These are phyloP conservation scores for Xerus rutilus DNA, from an alignment of 2,797 vertebrate species.

Conservation along the genomic window DNA sequence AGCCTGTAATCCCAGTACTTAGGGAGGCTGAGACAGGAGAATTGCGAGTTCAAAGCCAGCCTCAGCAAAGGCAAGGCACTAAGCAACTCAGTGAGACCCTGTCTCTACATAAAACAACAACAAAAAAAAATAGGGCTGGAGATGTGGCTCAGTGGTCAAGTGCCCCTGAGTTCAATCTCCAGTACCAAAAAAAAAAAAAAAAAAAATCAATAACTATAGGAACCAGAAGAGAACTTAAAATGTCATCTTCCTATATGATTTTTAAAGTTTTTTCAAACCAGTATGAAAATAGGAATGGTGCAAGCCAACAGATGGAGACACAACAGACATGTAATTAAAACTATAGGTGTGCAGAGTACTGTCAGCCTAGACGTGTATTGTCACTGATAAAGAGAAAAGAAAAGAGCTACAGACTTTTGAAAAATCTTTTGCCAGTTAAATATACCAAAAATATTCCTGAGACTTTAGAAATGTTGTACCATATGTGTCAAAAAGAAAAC, in stretches of 20 bases:
- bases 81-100: too few species aligned
- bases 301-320: not conserved
- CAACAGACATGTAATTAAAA: conserved; percentile 52
- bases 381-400: conserved; percentile 1
- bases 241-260: not conserved
- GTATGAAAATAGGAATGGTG: conserved; percentile 17
- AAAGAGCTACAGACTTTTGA: not conserved
- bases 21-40: too few species aligned
- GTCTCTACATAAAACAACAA: too few species aligned
- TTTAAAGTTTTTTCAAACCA: conserved; percentile 27
- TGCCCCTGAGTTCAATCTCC: too few species aligned
- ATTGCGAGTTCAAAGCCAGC: too few species aligned
- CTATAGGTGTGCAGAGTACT: not conserved
- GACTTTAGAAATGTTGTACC: conserved; percentile 52
- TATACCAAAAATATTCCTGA: conserved; percentile 52
- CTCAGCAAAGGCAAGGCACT: too few species aligned
- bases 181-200: too few species aligned
- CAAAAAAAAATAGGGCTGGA: too few species aligned
- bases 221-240: conserved; percentile 34
- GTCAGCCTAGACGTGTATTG: not conserved
- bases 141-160: too few species aligned
- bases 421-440: conserved; percentile 55
- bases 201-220: conserved; percentile 7
- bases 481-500: conserved; percentile 50
- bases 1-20: too few species aligned